These are phyloP conservation scores for Muscicapa comitata DNA, from an alignment of 2,797 vertebrate species.

Conservation along the genomic window DNA sequence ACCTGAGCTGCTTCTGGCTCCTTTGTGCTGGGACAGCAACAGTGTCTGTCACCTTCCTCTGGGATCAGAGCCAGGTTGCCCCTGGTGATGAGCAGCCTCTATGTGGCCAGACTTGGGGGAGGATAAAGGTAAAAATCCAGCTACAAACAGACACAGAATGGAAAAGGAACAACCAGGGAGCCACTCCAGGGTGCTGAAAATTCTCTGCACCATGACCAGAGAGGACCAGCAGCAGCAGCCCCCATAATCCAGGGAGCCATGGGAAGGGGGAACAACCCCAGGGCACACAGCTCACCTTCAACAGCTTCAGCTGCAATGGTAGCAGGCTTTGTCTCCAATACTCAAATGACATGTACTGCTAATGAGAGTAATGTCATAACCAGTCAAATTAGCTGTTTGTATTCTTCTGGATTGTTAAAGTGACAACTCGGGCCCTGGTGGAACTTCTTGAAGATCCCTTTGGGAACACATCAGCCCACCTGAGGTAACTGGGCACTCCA, in stretches of 20 bases:
- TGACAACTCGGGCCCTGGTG: accelerated
- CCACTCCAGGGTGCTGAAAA: accelerated
- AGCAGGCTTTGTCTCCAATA: neutral
- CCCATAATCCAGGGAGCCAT: accelerated
- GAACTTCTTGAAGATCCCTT: neutral
- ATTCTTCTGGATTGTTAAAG: neutral
- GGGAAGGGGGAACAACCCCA: neutral
- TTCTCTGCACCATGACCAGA: neutral
- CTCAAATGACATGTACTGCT: accelerated
- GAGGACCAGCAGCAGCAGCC: neutral
- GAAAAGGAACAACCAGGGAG: neutral
- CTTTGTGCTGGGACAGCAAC: neutral
- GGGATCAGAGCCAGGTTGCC: neutral
- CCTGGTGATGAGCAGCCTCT: neutral
- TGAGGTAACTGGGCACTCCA: neutral
- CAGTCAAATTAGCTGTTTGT: neutral
- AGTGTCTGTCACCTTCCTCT: accelerated
- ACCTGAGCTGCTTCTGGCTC: neutral
- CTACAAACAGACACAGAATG: accelerated
- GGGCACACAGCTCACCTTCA: neutral
- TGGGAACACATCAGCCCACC: neutral
- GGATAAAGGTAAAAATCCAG: neutral
- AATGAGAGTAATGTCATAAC: accelerated
- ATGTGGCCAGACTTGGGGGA: neutral
- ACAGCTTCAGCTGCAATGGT: accelerated